Conservation (phyloP, 2,797 vertebrate species). For the Chaetophractus vellerosus region DNA sequence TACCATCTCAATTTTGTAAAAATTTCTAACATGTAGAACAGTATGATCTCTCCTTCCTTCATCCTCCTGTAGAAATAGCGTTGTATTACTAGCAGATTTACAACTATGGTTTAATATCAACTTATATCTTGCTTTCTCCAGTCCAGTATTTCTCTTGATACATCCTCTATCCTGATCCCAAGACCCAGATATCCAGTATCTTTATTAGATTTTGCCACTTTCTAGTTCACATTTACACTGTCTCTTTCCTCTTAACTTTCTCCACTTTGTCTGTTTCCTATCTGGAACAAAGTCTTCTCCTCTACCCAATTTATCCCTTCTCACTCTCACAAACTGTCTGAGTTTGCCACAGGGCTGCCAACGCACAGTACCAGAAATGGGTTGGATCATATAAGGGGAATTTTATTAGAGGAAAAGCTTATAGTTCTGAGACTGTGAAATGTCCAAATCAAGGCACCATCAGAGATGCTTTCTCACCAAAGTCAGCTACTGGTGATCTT, state of each 20-base stretch:
- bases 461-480: too few relatives aligned
- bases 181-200: neutral
- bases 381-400: too few relatives aligned
- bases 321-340: neutral
- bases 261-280: neutral
- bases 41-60: neutral
- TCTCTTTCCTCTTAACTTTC: neutral
- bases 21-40: neutral
- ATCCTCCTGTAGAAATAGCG: neutral
- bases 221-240: neutral
- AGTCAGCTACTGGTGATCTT: too few relatives aligned
- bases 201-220: neutral
- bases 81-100: neutral
- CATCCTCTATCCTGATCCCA: neutral
- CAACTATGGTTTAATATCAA: neutral
- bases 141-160: neutral
- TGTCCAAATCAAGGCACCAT: too few relatives aligned
- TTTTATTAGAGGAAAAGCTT: too few relatives aligned
- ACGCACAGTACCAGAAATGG: too few relatives aligned
- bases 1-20: neutral
- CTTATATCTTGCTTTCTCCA: fast-evolving
- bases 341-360: too few relatives aligned
- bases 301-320: neutral
- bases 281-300: neutral
- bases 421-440: too few relatives aligned